Evolutionary conservation across 64 coral and sea anemone species (phyloP), one percentile per base, ranked within the genome.

Genomic region (Stichodactyla mertensii): DNA sequence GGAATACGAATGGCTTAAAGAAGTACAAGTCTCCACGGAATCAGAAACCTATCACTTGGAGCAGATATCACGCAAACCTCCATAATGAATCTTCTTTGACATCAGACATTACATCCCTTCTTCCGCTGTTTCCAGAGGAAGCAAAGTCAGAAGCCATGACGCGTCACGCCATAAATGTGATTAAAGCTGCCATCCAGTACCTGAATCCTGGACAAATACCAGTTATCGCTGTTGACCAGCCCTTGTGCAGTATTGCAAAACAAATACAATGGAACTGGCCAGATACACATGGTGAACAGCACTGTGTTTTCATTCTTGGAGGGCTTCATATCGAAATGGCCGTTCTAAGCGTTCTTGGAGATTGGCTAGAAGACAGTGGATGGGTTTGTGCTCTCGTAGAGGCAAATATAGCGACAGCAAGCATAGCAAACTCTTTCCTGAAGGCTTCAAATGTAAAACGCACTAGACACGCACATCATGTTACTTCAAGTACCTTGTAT

Each of bases 351-450:
- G 83, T 91, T 79, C 89, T 91, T 74, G 89, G 89, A 61, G 77
- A 91, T 64, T 91, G 89, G 84, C 77, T 91, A 59, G 83, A 91
- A 86, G 89, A 80, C 52, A 91, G 89, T 91, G 89, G 89, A 20
- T 91, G 89, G 89, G 55, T 66, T 57, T 18, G 20, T 11, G 71
- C 74, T 52, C 15, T 88, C 2, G 71, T 80, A 28, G 16, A 88
- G 27, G 71, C 77, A 31, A 86, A 79, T 57, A 55, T 91, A 61
- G 83, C 89, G 64, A 51, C 83, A 55, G 23, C 89, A 24, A 83
- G 89, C 16, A 55, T 64, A 20, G 89, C 57, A 74, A 79, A 91
- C 57, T 85, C 89, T 77, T 80, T 91, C 84, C 64, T 86, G 4
- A 91, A 91, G 64, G 83, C 36, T 4, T 84, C 88, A 83, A 85